Conservation (phyloP, 1,140 invertebrate species). For the Zophobas atratus region DNA sequence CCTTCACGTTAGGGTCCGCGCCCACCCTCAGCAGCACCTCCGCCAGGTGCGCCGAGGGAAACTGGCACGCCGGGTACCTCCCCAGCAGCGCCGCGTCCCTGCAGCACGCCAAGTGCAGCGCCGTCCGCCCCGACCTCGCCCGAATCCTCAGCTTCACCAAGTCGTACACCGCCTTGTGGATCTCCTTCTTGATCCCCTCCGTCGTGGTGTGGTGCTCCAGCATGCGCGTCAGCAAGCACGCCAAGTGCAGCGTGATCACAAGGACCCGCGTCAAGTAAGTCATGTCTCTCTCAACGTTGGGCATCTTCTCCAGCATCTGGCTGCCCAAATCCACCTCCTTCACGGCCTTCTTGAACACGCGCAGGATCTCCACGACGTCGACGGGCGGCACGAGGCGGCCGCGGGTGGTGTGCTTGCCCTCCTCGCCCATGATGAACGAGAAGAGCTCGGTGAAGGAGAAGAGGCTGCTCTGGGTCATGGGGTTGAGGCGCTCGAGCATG, state of each 20-base stretch:
- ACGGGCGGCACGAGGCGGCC: constrained; percentile 84
- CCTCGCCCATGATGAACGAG: constrained; percentile 91
- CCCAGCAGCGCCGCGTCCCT: constrained; percentile 72
- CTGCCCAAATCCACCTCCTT: constrained; percentile 76
- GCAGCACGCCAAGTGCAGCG: constrained; percentile 86
- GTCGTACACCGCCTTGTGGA: constrained; percentile 78
- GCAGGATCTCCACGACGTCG: constrained; percentile 84
- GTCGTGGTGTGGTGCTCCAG: constrained; percentile 71
- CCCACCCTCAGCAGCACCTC: constrained; percentile 87
- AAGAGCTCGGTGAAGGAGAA: constrained; percentile 96
- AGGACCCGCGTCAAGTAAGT: constrained; percentile 86
- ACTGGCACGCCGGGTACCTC: constrained; percentile 83
- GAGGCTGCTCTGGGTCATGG: constrained; percentile 94
- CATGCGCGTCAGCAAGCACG: constrained; percentile 81
- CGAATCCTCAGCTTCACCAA: constrained; percentile 83
- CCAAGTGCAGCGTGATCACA: constrained; percentile 88
- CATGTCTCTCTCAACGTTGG: constrained; percentile 80
- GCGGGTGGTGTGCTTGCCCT: constrained; percentile 77
- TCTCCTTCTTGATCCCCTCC: constrained; percentile 71
- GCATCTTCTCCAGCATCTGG: constrained; percentile 70
- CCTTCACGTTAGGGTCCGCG: constrained; percentile 82
- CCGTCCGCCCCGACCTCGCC: constrained; percentile 80
- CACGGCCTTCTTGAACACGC: constrained; percentile 86
- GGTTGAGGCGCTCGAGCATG: constrained; percentile 92
- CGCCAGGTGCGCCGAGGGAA: constrained; percentile 82